phyloP scores from a whole-genome alignment of 2,888 invertebrate species.

The Phyllotreta striolata region DNA sequence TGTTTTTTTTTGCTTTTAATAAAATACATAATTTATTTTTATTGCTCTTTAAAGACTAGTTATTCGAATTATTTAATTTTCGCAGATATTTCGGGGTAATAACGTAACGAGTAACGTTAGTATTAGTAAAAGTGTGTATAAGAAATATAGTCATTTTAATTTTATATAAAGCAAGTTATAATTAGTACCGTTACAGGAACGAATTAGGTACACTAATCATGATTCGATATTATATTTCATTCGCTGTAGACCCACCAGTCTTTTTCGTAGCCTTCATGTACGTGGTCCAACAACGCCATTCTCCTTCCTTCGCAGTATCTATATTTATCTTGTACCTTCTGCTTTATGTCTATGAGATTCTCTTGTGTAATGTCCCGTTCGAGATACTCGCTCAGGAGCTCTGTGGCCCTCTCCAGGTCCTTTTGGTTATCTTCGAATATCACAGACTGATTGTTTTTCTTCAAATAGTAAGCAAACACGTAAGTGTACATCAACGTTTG shows the following conservation, averaged over 20 bases:
- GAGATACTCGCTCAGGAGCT: conserved; percentile 95
- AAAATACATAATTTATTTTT: conserved; percentile 11
- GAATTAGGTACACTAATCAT: conserved; percentile 34
- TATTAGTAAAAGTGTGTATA: background rate
- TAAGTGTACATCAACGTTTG: conserved; percentile 99
- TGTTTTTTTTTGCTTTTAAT: conserved; percentile 17
- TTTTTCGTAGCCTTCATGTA: conserved; percentile 98
- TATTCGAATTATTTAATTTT: no score
- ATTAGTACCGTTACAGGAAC: conserved; percentile 37
- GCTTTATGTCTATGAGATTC: conserved; percentile 96
- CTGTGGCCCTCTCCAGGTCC: conserved; percentile 98
- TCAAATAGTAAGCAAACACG: conserved; percentile 98
- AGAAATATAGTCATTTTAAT: conserved; percentile 39
- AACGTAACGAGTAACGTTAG: no score
- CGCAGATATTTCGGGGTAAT: no score
- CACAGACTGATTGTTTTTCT: conserved; percentile 97
- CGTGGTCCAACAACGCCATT: conserved; percentile 94
- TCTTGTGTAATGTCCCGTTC: conserved; percentile 98
- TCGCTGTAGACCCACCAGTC: conserved; percentile 98
- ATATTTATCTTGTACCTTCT: conserved; percentile 98
- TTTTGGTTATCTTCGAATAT: conserved; percentile 99
- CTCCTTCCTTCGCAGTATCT: conserved; percentile 98
- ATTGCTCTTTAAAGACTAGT: no score
- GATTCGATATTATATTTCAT: conserved; percentile 60
- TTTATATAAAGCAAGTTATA: conserved; percentile 37